phyloP scores from a whole-genome alignment of 2,113 vertebrate species.

The Corvus cornix region DNA sequence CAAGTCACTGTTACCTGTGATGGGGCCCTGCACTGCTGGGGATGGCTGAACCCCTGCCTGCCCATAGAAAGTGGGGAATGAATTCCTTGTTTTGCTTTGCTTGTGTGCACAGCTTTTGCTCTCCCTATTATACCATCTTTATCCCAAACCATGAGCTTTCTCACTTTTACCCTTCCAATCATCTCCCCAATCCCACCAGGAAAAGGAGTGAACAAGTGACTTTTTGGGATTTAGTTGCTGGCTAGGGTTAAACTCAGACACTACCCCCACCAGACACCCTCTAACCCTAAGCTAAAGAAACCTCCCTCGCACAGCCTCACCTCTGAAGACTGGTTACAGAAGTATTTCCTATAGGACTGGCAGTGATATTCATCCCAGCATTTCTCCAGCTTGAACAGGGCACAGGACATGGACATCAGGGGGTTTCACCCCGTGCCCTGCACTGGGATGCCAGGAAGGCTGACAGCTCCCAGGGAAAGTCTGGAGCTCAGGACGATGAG shows the following conservation, averaged over 20 bases:
- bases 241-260: neutral
- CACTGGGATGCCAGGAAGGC: neutral
- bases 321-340: neutral
- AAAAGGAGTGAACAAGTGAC: neutral
- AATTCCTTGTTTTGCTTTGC: neutral
- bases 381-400: neutral
- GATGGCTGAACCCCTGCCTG: neutral
- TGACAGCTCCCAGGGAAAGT: neutral
- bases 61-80: neutral
- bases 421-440: neutral
- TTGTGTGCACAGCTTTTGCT: neutral
- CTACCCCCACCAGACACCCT: neutral
- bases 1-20: neutral
- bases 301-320: neutral
- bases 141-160: neutral
- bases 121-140: neutral
- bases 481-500: neutral
- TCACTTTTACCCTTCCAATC: neutral
- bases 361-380: neutral
- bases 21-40: neutral
- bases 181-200: neutral
- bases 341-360: neutral
- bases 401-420: accelerated
- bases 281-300: neutral
- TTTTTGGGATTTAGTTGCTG: neutral